A percentile compares a stretch with the other conserved stretches of the same genome.
These are phyloP conservation scores for Apamea crenata DNA, from an alignment of 2,888 invertebrate species.

Conservation along the genomic window DNA sequence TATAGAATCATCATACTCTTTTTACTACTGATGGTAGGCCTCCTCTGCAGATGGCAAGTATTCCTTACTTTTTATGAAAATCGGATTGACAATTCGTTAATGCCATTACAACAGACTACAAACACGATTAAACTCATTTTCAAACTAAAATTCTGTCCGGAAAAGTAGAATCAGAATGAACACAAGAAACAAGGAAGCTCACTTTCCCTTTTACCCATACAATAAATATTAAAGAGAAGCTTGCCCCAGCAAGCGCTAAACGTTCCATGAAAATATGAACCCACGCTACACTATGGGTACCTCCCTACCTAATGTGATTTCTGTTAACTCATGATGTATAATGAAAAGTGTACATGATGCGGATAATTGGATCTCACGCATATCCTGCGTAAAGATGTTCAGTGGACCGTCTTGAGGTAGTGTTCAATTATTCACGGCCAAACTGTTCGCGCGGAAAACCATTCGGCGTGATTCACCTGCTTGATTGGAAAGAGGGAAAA, in stretches of 20 bases:
- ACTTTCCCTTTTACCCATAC: background rate
- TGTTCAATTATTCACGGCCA: conserved; percentile 30
- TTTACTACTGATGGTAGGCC: background rate
- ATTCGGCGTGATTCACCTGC: conserved; percentile 9
- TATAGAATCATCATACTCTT: background rate
- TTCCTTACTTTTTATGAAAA: background rate
- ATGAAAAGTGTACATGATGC: conserved; percentile 17
- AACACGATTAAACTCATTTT: background rate
- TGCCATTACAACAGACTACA: background rate
- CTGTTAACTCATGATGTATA: conserved; percentile 13
- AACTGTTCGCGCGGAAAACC: conserved; percentile 39
- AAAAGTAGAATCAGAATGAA: background rate
- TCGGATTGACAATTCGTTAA: background rate
- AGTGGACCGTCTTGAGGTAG: conserved; percentile 18
- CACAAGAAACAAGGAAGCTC: background rate
- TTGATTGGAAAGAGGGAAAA: background rate
- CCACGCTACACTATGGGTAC: background rate
- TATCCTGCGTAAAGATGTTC: conserved; percentile 38
- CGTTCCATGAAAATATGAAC: conserved; percentile 21
- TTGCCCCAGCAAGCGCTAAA: background rate
- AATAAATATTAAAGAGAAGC: background rate
- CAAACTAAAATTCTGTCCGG: background rate
- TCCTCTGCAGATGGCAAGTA: background rate
- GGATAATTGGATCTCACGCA: conserved; percentile 44
- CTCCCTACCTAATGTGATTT: conserved; percentile 17